Percentiles rank a stretch among this genome's conserved stretches.
Conservation (phyloP, 1,140 invertebrate genomes). For the Lucilia sericata region DNA sequence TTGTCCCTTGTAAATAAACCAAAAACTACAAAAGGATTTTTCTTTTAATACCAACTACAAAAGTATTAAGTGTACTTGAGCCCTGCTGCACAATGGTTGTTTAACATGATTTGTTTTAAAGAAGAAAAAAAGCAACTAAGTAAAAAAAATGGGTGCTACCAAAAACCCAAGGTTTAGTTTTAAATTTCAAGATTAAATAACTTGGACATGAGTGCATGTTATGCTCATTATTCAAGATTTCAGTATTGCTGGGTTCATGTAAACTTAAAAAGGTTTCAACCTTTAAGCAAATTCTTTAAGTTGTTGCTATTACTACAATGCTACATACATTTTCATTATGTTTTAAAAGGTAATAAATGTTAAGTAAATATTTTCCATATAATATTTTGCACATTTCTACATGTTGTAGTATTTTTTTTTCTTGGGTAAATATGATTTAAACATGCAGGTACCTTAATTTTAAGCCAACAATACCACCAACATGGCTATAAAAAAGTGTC, state of each 20-base stretch:
- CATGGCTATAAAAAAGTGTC: neutral
- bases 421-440: neutral
- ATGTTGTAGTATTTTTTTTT: neutral
- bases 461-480: neutral
- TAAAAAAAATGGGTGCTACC: neutral
- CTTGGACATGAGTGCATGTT: neutral
- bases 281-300: neutral
- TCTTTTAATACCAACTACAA: neutral
- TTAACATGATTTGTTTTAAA: neutral
- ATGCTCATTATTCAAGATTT: neutral
- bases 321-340: neutral
- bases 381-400: neutral
- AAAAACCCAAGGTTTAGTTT: neutral
- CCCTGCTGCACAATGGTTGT: neutral
- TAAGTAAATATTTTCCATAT: neutral
- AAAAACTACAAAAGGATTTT: neutral
- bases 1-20: too few relatives aligned
- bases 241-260: neutral
- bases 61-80: neutral
- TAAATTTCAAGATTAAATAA: constrained; percentile 4
- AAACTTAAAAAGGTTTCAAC: neutral
- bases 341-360: neutral
- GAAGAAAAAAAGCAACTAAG: neutral
- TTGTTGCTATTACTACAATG: neutral
- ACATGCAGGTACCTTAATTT: neutral